phyloP scores from a whole-genome alignment of 2,797 vertebrate genomes.

The Pseudocheirus occidentalis region DNA sequence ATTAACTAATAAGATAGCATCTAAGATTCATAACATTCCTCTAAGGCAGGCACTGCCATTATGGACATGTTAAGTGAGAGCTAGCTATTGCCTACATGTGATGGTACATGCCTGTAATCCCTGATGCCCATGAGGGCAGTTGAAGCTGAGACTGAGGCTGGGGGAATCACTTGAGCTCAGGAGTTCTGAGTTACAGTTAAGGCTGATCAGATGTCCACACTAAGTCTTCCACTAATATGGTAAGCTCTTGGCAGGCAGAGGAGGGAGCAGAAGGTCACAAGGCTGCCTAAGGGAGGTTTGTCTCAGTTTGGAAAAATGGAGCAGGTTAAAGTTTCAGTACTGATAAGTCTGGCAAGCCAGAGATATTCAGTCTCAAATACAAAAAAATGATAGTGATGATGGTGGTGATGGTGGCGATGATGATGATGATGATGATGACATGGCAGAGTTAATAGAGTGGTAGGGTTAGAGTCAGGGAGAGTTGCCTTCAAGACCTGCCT shows the following conservation, averaged over 20 bases:
- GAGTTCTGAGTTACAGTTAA: background rate
- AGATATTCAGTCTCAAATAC: background rate
- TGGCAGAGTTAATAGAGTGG: background rate
- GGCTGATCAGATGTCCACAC: background rate
- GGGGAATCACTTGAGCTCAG: background rate
- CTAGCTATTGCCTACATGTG: background rate
- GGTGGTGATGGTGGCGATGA: background rate
- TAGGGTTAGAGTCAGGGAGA: background rate
- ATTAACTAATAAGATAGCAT: background rate
- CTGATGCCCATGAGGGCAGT: background rate
- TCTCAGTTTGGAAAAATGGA: background rate
- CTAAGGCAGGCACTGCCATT: background rate
- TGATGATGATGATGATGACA: too few species aligned
- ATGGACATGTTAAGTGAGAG: background rate
- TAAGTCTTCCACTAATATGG: background rate
- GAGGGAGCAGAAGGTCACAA: background rate
- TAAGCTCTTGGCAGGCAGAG: background rate
- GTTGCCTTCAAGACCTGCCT: background rate
- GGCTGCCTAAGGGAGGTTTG: background rate
- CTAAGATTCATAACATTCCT: background rate
- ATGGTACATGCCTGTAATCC: background rate
- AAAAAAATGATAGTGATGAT: background rate
- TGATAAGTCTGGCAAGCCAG: background rate
- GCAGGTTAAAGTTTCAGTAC: background rate
- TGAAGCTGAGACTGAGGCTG: background rate